phyloP scores from a whole-genome alignment of 2,113 vertebrate species.

The Hoplias malabaricus region DNA sequence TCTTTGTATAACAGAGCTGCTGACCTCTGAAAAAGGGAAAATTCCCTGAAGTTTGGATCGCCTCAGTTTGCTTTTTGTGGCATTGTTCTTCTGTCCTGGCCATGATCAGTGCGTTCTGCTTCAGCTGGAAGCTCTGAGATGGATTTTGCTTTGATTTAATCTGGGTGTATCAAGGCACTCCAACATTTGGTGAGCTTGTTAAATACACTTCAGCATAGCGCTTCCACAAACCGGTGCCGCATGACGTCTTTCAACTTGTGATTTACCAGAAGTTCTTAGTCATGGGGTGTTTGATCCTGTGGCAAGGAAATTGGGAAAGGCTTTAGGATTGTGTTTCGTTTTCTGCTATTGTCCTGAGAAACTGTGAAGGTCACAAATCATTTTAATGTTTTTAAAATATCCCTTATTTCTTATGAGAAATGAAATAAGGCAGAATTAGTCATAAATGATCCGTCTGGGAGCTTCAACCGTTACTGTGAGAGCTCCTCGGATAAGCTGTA shows the following conservation, averaged over 20 bases:
- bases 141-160: background rate
- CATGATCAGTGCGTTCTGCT: background rate
- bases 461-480: background rate
- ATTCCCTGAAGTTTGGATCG: constrained; percentile 24
- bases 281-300: constrained; percentile 55
- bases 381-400: too few relatives aligned
- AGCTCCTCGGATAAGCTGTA: constrained; percentile 6
- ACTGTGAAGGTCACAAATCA: constrained; percentile 2
- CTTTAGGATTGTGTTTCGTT: constrained; percentile 42
- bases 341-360: constrained; percentile 38
- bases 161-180: background rate
- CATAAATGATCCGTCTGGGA: background rate
- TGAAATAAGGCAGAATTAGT: background rate
- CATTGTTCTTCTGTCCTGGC: background rate
- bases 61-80: background rate
- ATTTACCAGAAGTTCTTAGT: constrained; percentile 63
- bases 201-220: background rate
- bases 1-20: background rate
- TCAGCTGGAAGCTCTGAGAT: background rate
- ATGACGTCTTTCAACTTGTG: constrained; percentile 27
- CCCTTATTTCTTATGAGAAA: background rate
- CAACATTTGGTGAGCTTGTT: background rate
- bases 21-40: background rate
- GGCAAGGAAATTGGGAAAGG: constrained; percentile 19
- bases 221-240: constrained; percentile 15